These are phyloP conservation scores for Bombus huntii DNA, from an alignment of 1,140 invertebrate species.

Conservation along the genomic window DNA sequence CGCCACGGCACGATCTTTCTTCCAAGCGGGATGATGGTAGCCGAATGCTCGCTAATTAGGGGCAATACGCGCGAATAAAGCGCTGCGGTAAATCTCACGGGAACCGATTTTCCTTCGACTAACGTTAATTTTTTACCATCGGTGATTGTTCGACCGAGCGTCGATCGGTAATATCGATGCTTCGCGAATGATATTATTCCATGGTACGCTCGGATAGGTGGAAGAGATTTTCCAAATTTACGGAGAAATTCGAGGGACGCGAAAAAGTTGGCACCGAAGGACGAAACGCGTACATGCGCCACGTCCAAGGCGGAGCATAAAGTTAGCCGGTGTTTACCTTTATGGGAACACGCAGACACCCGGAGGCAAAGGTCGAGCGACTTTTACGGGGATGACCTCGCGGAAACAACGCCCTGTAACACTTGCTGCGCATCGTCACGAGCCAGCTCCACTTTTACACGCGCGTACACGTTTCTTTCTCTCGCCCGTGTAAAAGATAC, in stretches of 20 bases:
- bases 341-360: constrained; percentile 70
- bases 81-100: constrained; percentile 24
- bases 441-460: constrained; percentile 34
- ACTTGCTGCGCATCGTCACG: constrained; percentile 1
- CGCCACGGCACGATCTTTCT: constrained; percentile 47
- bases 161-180: too few species aligned
- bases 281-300: background rate
- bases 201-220: too few species aligned
- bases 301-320: constrained; percentile 51
- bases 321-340: constrained; percentile 62
- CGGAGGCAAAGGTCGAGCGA: constrained; percentile 68
- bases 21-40: constrained; percentile 23
- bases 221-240: too few species aligned
- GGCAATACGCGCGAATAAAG: constrained; percentile 34
- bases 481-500: background rate
- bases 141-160: too few species aligned
- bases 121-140: constrained; percentile 22
- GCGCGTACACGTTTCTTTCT: background rate
- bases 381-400: constrained; percentile 66
- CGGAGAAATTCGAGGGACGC: too few species aligned
- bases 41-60: constrained; percentile 47
- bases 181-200: too few species aligned
- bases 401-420: constrained; percentile 49
- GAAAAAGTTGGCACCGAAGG: background rate
- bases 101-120: constrained; percentile 19